Base-by-base conservation (phyloP, 2,888 invertebrate species). In the Ophioninae sp. region DNA sequence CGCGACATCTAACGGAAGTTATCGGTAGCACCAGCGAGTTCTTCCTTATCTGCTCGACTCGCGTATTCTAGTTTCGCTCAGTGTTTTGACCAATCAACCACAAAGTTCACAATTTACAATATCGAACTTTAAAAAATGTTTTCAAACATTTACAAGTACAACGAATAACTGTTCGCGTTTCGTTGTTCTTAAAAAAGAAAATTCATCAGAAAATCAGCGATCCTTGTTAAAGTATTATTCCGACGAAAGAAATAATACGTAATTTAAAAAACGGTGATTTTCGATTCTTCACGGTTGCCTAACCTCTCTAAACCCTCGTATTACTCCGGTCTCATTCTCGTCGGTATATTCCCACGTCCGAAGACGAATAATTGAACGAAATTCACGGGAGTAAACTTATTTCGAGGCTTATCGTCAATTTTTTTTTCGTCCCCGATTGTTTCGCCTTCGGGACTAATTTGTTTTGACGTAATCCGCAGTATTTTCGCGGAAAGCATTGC, bases 401-500 rank as follows among this genome's bases (percentile, higher is more conserved):
- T 21, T 30, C 64, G 59, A 59, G 41, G 50, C 37, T 50, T 65
- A 23, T 23, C 10, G 56, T 50, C 68, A 10, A 69, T 30, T 44
- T 56, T 68, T 30, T 61, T 44, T 21, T 41, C 30, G 30, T 67
- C 23, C 57, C n/a, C 6, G 23, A 59, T 30, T 50, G 17, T 50
- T 73, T 44, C 50, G 61, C 59, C 2, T 73, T 44, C 39, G 1
- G 20, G 64, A 44, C 62, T 62, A 73, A 79, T 83, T 73, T 56
- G 73, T 76, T 44, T 50, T 50, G 44, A 44, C 70, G 57, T 65
- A 57, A 69, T 70, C 67, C 57, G 59, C 8, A 8, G 21, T 50
- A 20, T 61, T 76, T 76, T 21, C 67, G 65, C 13, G 41, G 57
- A 79, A 83, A 41, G 59, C 59, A 30, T 44, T 21, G 73, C 80